Evolutionary conservation across 2,797 vertebrate species (phyloP).

Genomic region (Harpagifer antarcticus): DNA sequence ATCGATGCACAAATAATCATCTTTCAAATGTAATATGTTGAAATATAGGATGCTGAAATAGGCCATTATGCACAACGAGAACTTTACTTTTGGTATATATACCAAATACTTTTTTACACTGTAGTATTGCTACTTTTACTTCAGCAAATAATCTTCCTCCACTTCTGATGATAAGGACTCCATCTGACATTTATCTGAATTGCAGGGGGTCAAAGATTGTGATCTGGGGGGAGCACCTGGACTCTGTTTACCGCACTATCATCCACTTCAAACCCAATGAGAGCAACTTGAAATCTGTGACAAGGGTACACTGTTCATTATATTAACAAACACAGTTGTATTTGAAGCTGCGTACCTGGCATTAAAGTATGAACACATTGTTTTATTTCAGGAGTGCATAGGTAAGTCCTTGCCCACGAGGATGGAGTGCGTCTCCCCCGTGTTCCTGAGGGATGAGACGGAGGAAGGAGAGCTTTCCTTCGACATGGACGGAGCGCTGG

Average conservation of each 20-base stretch:
- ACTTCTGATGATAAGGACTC: background rate
- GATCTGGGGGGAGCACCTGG: constrained; percentile 89
- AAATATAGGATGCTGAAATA: too few relatives aligned
- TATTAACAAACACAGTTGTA: background rate
- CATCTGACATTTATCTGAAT: constrained; percentile 18
- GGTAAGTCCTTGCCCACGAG: constrained; percentile 70
- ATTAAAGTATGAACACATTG: background rate
- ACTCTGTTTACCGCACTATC: constrained; percentile 87
- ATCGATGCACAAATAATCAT: too few relatives aligned
- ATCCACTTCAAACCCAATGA: constrained; percentile 87
- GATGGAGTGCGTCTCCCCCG: constrained; percentile 87
- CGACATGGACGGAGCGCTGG: constrained; percentile 85
- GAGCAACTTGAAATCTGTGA: constrained; percentile 80
- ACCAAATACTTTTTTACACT: too few relatives aligned
- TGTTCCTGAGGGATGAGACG: constrained; percentile 81
- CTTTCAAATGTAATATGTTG: too few relatives aligned
- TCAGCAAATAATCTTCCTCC: too few relatives aligned
- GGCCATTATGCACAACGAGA: too few relatives aligned
- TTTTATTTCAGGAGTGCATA: constrained; percentile 84
- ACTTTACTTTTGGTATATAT: too few relatives aligned
- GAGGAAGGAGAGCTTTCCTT: constrained; percentile 87
- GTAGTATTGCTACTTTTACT: too few relatives aligned
- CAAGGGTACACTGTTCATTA: constrained; percentile 67
- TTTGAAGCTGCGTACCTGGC: background rate
- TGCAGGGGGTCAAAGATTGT: constrained; percentile 89